Evolutionary conservation across 2,888 invertebrate species (phyloP).

Genomic region (Megaustenia siamemsis): DNA sequence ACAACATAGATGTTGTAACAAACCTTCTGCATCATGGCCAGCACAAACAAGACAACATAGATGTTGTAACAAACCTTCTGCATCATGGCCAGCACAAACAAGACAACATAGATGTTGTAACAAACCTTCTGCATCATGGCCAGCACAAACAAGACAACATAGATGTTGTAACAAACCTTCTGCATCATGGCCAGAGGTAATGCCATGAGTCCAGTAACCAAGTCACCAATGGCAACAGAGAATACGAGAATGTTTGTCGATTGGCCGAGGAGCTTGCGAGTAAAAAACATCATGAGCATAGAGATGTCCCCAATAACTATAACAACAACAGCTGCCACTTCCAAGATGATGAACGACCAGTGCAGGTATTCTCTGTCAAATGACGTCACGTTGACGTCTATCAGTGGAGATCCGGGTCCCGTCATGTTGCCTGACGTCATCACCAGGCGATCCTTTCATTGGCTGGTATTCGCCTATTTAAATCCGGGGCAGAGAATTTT

Average conservation of each 20-base stretch:
- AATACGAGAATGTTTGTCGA: constrained; percentile 74
- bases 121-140: too few species aligned
- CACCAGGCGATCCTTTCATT: constrained; percentile 4
- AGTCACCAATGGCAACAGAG: constrained; percentile 71
- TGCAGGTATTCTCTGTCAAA: constrained; percentile 53
- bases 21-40: too few species aligned
- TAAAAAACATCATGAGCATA: constrained; percentile 66
- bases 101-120: too few species aligned
- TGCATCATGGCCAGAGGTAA: constrained; percentile 64
- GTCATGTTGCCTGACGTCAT: constrained; percentile 43
- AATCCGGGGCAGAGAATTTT: too few species aligned
- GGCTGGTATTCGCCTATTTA: too few species aligned
- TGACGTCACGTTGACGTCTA: constrained; percentile 42
- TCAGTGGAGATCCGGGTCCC: constrained; percentile 8
- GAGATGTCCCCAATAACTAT: constrained; percentile 65
- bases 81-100: too few species aligned
- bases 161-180: constrained; percentile 47
- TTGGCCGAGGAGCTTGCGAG: constrained; percentile 68
- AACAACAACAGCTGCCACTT: constrained; percentile 60
- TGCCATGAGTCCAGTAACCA: constrained; percentile 62
- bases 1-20: too few species aligned
- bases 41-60: too few species aligned
- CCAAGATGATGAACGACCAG: constrained; percentile 59
- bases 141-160: too few species aligned
- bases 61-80: too few species aligned